Base-by-base conservation (phyloP, 2,797 vertebrate species). In the Lepidocolaptes lacrymiger region DNA sequence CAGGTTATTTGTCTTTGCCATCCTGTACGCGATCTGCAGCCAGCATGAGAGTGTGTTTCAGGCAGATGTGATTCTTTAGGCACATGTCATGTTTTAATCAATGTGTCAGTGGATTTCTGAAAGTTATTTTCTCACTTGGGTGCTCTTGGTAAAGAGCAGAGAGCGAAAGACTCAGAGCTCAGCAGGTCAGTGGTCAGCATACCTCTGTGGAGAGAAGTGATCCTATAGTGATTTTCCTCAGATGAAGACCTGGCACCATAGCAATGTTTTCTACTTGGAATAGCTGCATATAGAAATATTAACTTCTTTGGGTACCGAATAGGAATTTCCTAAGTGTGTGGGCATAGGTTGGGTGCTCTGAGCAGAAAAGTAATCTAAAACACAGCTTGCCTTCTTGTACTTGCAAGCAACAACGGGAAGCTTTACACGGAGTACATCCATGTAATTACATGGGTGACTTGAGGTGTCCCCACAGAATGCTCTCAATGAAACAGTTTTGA, bases 1-100 rank as follows among this genome's bases (percentile, higher is more conserved):
- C 72, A 64, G 82, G 41, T 71, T 83, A 51, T 93, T 95, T 90
- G 76, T 92, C 85, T 85, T 91, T 39, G 61, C 82, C 62, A 54
- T 63, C 36, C 43, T 72, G 0, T 43, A 17, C 7, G 27, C 4
- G 1, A 10, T 78, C 76, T 81, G 51, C 54, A 85, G 58, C 24
- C 88, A 74, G 69, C 46, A 22, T 5, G 54, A 63, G 28, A 68
- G 58, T 17, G 55, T 80, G 59, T 55, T 90, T 55, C 56, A 62
- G 79, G 46, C 76, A 84, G 77, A 41, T 79, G 52, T 15, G 55
- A 39, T 73, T 64, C 62, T 66, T 88, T 85, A 2, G 7, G 48
- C 4, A 14, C 0, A 0, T 46, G 62, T 32, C 27, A 5, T 59
- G 46, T 48, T 93, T 86, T 78, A 67, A 81, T 84, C 94, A 32